These are phyloP conservation scores for Zaprionus inermis DNA, from an alignment of 1,140 invertebrate species.

Conservation along the genomic window DNA sequence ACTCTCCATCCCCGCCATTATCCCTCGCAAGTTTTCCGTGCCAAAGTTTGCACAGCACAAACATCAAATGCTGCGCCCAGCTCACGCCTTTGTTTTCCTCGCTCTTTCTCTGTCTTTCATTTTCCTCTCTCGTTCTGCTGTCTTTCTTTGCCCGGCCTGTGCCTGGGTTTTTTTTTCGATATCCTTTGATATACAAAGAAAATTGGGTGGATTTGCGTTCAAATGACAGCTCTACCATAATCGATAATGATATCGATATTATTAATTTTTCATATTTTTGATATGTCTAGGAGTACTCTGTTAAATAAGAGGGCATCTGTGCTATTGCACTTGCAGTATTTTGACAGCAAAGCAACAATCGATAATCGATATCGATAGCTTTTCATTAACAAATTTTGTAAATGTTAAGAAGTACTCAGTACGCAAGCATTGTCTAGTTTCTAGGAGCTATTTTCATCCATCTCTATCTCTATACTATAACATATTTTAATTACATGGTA, in stretches of 20 bases:
- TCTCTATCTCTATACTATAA: not conserved
- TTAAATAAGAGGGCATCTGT: no score
- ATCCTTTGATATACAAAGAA: conserved; percentile 8
- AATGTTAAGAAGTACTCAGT: no score
- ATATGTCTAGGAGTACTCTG: no score
- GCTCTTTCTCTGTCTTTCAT: not conserved
- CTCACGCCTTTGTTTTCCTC: conserved; percentile 31
- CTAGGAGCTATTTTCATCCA: not conserved
- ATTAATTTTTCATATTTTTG: not conserved
- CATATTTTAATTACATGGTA: conserved; percentile 10
- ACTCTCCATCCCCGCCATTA: no score
- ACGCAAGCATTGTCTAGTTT: no score
- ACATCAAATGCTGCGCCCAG: conserved; percentile 74
- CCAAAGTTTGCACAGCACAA: conserved; percentile 76
- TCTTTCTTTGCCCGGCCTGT: conserved; percentile 10
- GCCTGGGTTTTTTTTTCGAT: conserved; percentile 14
- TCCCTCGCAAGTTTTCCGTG: conserved; percentile 73
- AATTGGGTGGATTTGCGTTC: not conserved
- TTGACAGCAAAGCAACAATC: not conserved
- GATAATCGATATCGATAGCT: not conserved
- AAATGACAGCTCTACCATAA: not conserved
- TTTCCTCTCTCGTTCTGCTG: not conserved
- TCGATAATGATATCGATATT: not conserved
- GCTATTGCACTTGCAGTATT: not conserved
- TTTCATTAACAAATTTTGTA: not conserved